These are phyloP conservation scores for Dipodomys spectabilis DNA, from an alignment of 2,113 vertebrate genomes.

Conservation along the genomic window DNA sequence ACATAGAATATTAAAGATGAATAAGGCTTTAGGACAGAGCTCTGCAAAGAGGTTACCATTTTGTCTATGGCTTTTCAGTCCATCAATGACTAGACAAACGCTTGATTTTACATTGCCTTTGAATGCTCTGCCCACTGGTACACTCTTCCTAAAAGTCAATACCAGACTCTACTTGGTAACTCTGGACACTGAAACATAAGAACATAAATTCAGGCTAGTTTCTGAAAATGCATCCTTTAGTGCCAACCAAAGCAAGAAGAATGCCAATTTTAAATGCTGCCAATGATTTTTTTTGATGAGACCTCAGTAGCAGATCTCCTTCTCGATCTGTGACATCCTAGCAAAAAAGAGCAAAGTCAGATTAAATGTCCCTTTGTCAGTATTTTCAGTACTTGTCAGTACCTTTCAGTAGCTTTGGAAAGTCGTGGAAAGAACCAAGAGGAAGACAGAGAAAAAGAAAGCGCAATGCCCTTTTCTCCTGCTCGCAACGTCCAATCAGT, in stretches of 20 bases:
- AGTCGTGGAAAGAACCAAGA: not conserved
- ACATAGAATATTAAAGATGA: not conserved
- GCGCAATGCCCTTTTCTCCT: not conserved
- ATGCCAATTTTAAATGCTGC: not conserved
- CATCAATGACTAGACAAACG: not conserved
- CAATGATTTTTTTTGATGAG: slow-evolving; percentile 2
- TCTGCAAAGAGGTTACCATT: not conserved
- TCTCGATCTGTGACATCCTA: slow-evolving; percentile 19
- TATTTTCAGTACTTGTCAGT: not conserved
- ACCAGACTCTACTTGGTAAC: not conserved
- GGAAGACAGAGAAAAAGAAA: not conserved
- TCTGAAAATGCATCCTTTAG: slow-evolving; percentile 16
- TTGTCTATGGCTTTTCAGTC: not conserved
- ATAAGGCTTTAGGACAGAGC: not conserved
- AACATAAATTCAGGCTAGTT: not conserved
- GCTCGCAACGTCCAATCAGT: not conserved
- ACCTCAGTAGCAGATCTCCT: not conserved
- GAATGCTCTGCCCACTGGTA: not conserved
- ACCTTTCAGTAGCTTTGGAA: slow-evolving; percentile 29
- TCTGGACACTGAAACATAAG: not conserved
- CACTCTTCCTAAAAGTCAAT: not conserved
- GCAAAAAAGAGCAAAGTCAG: slow-evolving; percentile 6
- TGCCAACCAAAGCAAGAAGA: not conserved
- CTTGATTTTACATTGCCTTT: not conserved
- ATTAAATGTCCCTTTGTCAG: slow-evolving; percentile 54